Base-by-base conservation (phyloP, 2,888 invertebrate genomes). In the Junonia oenone region DNA sequence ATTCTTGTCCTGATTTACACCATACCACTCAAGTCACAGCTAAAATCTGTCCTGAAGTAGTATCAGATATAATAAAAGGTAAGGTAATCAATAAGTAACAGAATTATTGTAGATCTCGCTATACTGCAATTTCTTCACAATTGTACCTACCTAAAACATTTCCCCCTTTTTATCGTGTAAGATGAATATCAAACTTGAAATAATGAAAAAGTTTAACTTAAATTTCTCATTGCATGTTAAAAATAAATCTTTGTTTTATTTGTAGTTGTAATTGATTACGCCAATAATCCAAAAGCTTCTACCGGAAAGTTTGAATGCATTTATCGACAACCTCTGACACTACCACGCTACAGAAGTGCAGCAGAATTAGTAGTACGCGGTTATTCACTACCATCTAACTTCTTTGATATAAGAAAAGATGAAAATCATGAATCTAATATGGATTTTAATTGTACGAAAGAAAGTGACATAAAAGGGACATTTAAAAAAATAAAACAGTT, bases 21-120 rank as follows among this genome's bases (percentile, higher is more conserved):
- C 91, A 94, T 17, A 97, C 96, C 22, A 98, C 98, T 0, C 92
- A 93, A 55, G 93, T 98, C 9, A 98, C 98, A 0, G 94, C 95
- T 0, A 92, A 93, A 63, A 93, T 98, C 75, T 98, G 97, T 75
- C 93, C 95, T 2, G 91, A 92, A 66, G 96, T 96, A 3, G 80
- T 97, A 14, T 93, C 96, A 67, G 98, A 98, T 83, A 92, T 96
- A 17, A 91, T 98, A 51, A 98, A 97, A 93, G 97, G 97, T 94
- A 60, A 37, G 2, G 13, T 15, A 4, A 11, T 19, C 19, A n/a
- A 1, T 33, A 11, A n/a, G 11, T 8, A 6, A 29, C 1, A 29
- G 15, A 14, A 17, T 31, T 0, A 19, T 40, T 40, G 49, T 33
- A 31, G 11, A 15, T 22, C n/a, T n/a, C n/a, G n/a, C n/a, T n/a